Base-by-base conservation (phyloP, 1,140 invertebrate genomes). In the Planococcus citri region DNA sequence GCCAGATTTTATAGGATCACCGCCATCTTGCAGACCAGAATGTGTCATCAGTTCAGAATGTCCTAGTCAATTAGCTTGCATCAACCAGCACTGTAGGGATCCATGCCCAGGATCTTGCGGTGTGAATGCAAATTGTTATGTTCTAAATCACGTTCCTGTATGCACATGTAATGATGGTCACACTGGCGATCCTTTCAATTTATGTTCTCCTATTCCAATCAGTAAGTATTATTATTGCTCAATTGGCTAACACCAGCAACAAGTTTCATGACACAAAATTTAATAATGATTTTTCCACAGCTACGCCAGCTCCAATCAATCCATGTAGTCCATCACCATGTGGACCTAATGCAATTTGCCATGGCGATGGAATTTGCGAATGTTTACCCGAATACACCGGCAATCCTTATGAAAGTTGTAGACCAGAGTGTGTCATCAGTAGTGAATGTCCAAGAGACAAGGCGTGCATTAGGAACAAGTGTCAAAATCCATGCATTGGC, bases 401-500 rank as follows among this genome's bases (percentile, higher is more conserved):
- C 29, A 82, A 82, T 70, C 86, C 88, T 17, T 83, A 84, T 67
- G 81, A 82, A 21, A 83, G 82, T 70, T 91, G 88, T 74, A 78
- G 86, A 69, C 87, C 87, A 9, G 88, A 90, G 75, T 89, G 87
- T 75, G 81, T 83, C 1, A 74, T 84, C 0, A 83, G 86, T 76
- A 79, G 82, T 0, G 88, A 91, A 68, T 92, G 90, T 75, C 73
- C 83, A 0, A 79, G 80, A 33, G 80, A 85, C 73, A 83, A 81
- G 72, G 85, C 87, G 60, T 90, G 88, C 70, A 80, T 87, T 58
- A 81, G 84, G 74, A 83, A 83, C 73, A 88, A 86, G 76, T 91
- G 89, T 75, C 78, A 78, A 33, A 86, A 91, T 78, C 89, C 89
- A 22, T 90, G 88, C 75, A 82, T 83, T 6, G 88, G 88, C 37